A percentile compares a stretch with the other conserved stretches of the same genome.
phyloP scores from a whole-genome alignment of 2,888 invertebrate species.

The Oscheius sp. region DNA sequence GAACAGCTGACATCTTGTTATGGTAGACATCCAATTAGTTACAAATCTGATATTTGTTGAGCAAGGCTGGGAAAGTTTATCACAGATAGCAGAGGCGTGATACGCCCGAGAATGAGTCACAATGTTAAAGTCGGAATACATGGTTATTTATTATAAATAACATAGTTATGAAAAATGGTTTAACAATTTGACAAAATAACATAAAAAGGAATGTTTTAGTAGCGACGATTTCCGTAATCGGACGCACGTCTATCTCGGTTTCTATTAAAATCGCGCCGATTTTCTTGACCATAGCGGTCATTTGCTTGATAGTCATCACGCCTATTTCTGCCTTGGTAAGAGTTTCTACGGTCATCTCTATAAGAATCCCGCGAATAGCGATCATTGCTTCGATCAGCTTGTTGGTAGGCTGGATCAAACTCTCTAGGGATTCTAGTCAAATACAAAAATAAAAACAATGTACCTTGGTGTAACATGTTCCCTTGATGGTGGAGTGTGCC shows the following conservation, averaged over 20 bases:
- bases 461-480: slow-evolving; percentile 5
- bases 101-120: background rate
- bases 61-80: background rate
- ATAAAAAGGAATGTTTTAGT: background rate
- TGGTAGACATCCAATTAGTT: background rate
- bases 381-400: background rate
- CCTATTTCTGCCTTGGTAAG: too few species aligned
- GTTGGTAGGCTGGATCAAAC: too few species aligned
- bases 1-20: background rate
- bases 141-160: background rate
- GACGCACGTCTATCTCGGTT: background rate
- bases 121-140: background rate
- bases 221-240: background rate
- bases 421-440: too few species aligned
- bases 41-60: background rate
- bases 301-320: background rate
- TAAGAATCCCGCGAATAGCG: background rate
- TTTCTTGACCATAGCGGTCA: background rate
- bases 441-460: too few species aligned
- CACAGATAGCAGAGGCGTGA: slow-evolving; percentile 9
- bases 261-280: background rate
- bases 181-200: background rate
- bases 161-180: background rate
- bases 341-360: too few species aligned
- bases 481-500: slow-evolving; percentile 8